Conservation (phyloP, 2,797 vertebrate genomes). For the Luscinia luscinia region DNA sequence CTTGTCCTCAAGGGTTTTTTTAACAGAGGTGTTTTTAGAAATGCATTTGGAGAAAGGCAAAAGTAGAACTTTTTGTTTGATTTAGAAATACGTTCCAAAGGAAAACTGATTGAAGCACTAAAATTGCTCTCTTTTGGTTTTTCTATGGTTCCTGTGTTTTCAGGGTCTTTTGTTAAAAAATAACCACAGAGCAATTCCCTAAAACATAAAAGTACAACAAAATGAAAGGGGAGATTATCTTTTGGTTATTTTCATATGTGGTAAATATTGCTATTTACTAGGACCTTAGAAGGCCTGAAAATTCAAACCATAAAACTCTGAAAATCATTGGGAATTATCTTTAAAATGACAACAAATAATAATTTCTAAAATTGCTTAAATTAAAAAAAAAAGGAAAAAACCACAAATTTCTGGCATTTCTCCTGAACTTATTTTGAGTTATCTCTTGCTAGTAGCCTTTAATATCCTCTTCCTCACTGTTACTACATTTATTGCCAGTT, state of each 20-base stretch:
- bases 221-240: background rate
- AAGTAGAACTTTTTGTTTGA: background rate
- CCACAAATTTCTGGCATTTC: background rate
- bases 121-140: background rate
- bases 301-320: background rate
- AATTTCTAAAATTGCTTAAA: background rate
- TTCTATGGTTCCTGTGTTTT: background rate
- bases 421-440: background rate
- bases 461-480: background rate
- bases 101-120: background rate
- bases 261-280: background rate
- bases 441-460: background rate
- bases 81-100: background rate
- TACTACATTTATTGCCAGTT: background rate
- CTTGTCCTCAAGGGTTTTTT: background rate
- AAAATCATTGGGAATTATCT: background rate
- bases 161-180: background rate
- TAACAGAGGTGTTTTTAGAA: background rate
- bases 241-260: background rate
- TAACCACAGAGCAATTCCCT: background rate
- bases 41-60: background rate
- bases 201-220: background rate
- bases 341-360: background rate
- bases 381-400: fast-evolving
- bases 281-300: background rate